phyloP scores from a whole-genome alignment of 2,888 invertebrate genomes.

The Cremastobaeus sp. region DNA sequence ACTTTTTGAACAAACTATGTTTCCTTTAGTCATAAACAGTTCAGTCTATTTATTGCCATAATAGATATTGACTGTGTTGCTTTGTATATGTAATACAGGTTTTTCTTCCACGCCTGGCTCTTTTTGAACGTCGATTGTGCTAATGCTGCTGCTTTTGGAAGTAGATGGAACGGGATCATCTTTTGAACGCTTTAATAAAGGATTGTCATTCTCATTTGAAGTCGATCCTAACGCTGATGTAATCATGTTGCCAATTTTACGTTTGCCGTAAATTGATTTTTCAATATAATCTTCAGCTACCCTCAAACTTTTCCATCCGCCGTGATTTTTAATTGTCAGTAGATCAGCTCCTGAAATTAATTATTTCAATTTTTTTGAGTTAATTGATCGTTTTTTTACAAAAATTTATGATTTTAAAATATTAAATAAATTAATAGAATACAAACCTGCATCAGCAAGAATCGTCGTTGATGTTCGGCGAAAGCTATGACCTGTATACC shows the following conservation, averaged over 20 bases:
- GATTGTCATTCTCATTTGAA: not conserved
- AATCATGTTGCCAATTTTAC: conserved; percentile 22
- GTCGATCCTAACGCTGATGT: not conserved
- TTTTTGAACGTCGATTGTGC: no score
- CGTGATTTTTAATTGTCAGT: conserved; percentile 9
- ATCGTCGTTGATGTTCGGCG: conserved; percentile 16
- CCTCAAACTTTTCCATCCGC: conserved; percentile 7
- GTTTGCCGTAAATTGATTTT: not conserved
- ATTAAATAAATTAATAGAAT: conserved; percentile 3
- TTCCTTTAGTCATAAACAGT: no score
- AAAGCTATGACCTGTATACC: conserved; percentile 58
- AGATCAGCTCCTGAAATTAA: conserved; percentile 16
- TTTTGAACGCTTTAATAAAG: not conserved
- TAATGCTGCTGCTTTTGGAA: no score
- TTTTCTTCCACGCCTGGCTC: no score
- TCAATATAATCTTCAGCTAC: conserved; percentile 16
- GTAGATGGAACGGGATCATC: not conserved
- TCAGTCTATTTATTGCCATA: no score
- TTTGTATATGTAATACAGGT: no score
- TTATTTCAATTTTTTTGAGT: no score
- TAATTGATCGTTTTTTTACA: no score
- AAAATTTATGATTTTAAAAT: not conserved
- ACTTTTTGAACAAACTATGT: no score
- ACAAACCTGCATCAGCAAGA: conserved; percentile 11
- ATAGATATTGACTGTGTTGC: no score